Evolutionary conservation across 1,140 invertebrate genomes (phyloP), one percentile per base, ranked within the genome.

Genomic region (Zeugodacus cucurbitae): DNA sequence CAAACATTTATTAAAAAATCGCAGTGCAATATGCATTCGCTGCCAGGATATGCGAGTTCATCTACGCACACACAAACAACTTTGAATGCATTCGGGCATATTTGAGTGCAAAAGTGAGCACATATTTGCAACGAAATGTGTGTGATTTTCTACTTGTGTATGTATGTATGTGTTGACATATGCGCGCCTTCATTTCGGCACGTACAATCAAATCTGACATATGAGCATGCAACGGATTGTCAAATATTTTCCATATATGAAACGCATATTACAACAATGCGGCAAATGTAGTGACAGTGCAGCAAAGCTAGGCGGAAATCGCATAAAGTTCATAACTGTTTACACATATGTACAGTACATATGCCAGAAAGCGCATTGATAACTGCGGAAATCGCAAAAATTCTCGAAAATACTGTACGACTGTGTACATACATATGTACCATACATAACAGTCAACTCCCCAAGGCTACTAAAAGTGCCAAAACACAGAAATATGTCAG

Each of bases 191-290:
- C 86, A 34, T 62, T 64, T 62, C 37, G 34, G 86, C 88, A 89
- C 87, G 88, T 88, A 89, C 88, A 88, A 88, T 78, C 59, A 88
- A 67, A 67, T 82, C 59, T 82, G 87, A 88, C 70, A 88, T 88
- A 62, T 88, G 87, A 88, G 87, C 34, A 82, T 11, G 78, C 37
- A 58, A 0, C 89, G 90, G 91, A 90, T 90, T 91, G 91, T 92
- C 91, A 91, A 92, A 91, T 91, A 92, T 91, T 92, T 91, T 91
- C 90, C 91, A 91, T 92, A 91, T 92, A 91, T 91, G 91, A 91
- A 92, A 91, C 90, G 91, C 91, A 48, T 48, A 48, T 48, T 54
- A 1, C 48, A 54, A 54, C 48, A n/a, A n/a, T n/a, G 48, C 2
- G 14, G 2, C 14, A 54, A 54, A 20, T 54, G 17, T 11, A 54